Evolutionary conservation across 2,113 vertebrate species (phyloP).

Genomic region (Corythaixoides concolor): DNA sequence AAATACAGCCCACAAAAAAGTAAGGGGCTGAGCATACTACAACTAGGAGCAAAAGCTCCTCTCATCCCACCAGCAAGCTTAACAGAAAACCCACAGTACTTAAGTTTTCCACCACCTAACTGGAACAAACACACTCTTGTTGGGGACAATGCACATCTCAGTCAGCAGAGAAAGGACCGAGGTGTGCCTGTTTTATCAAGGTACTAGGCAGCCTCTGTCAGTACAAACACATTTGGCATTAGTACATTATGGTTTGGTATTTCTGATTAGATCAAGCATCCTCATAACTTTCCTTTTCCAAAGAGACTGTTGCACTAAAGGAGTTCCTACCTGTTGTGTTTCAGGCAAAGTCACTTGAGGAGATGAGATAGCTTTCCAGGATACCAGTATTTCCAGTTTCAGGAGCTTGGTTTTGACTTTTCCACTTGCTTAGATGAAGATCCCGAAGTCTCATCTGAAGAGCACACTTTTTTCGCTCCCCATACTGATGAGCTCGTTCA

Average conservation of each 20-base stretch:
- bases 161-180: not conserved
- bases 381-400: conserved; percentile 60
- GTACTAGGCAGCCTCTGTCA: not conserved
- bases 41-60: not conserved
- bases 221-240: not conserved
- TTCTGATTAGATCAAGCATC: conserved; percentile 32
- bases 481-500: not conserved
- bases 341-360: not conserved
- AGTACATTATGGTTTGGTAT: not conserved
- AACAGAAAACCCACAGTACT: not conserved
- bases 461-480: not conserved
- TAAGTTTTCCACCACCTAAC: not conserved
- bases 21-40: not conserved
- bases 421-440: conserved; percentile 1
- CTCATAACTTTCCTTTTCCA: not conserved
- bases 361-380: conserved; percentile 37
- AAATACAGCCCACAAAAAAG: not conserved
- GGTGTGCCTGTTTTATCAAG: not conserved
- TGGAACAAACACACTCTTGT: not conserved
- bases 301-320: not conserved
- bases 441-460: not conserved
- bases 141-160: not conserved
- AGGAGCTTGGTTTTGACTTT: not conserved
- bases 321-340: not conserved
- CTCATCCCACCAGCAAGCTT: not conserved